Base-by-base conservation (phyloP, 2,797 vertebrate genomes). In the Sebastes umbrosus region DNA sequence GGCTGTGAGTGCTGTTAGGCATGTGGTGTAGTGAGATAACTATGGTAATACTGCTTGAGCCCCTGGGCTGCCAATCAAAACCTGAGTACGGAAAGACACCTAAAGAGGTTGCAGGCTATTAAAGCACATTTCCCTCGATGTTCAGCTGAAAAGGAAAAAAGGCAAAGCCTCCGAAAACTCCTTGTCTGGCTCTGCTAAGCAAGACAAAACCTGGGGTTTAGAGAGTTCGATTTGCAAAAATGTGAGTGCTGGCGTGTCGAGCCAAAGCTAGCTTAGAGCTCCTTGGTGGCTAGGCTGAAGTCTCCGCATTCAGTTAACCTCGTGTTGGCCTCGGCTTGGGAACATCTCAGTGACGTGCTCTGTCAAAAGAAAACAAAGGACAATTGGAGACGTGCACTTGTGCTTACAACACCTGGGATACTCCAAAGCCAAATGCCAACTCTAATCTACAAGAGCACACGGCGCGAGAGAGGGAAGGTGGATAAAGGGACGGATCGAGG, bases 51-150 rank as follows among this genome's bases (percentile, higher is more conserved):
- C 71, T 75, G 86, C 67, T 84, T 71, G 82, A 91, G 82, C 87
- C 84, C 75, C 67, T 39, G 73, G 81, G 77, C 82, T 91, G 91
- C 83, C 92, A 94, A 90, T 93, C 91, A 94, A 85, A 92, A 84
- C 39, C 79, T 60, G 69, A 84, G 84, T 71, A 81, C 5, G 4
- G 75, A 86, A 73, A 84, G 77, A 89, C 80, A 89, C 80, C 87
- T 86, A 59, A 71, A 86, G 83, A 79, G 72, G 57, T 87, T 85
- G 63, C 52, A 64, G 84, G 85, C 86, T 79, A 77, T 83, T 83
- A 68, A 86, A 87, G 70, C 78, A 63, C 73, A 79, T 76, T 87
- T 84, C 76, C 55, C 78, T 84, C 69, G 8, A 75, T 84, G 71
- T 86, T 88, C 27, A 43, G 66, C 80, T 31, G 52, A 71, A 87